Base-by-base conservation (phyloP, 2,797 vertebrate species). In the Potorous gilbertii region DNA sequence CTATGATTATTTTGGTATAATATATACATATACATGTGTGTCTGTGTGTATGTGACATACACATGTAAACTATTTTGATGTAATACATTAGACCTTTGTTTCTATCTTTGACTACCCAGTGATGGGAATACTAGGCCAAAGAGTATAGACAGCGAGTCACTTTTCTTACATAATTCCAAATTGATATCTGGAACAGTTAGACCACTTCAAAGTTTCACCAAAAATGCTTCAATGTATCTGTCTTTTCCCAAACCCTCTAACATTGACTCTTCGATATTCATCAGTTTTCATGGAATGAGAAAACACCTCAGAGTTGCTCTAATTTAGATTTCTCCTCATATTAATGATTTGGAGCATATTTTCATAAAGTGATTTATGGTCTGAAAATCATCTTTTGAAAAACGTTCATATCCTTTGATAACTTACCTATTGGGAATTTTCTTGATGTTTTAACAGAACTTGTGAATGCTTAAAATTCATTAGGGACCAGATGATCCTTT, bases 401-500 rank as follows among this genome's bases (percentile, higher is more conserved):
- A 81, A 27, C 18, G 27, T 81, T 40, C 62, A n/a, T 74, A 18
- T 40, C 34, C 34, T 74, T 81, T 81, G 74, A 46, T 46, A 81
- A 46, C 40, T 81, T 46, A 81, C 8, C n/a, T 6, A 34, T 16
- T 46, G 52, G 66, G 28, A 13, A 40, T n/a, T 24, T 34, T 56
- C 29, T 59, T 50, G 29, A 21, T 90, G 46, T 55, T 91, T 90
- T 81, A 93, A 66, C 21, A 62, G 55, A 90, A 13, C 9, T 66
- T 54, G 40, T 24, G 10, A 90, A 56, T 66, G 0, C 89, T 29
- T 91, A 50, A n/a, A 24, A 31, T 81, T 90, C 11, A 31, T 1
- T 4, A 92, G 94, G 57, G 94, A 93, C n/a, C 56, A 54, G 28
- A 11, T 14, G 57, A 54, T 91, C 54, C 55, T 74, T 91, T 91